A percentile compares a stretch with the other conserved stretches of the same genome.
phyloP scores from a whole-genome alignment of 2,113 vertebrate species.

The Willisornis vidua region DNA sequence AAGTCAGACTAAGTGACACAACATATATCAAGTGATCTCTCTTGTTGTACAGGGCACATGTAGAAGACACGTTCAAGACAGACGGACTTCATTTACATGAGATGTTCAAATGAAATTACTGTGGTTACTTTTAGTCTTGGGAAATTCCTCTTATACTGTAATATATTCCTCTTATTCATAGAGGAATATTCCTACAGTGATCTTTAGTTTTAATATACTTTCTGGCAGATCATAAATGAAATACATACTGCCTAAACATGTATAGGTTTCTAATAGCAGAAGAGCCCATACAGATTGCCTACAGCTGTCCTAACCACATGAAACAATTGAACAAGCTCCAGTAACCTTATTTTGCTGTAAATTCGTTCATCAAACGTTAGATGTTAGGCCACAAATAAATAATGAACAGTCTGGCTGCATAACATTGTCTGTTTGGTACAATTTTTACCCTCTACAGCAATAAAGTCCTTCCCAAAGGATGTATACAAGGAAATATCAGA shows the following conservation, averaged over 20 bases:
- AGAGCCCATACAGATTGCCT: constrained; percentile 65
- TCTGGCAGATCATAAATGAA: constrained; percentile 71
- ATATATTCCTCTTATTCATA: not conserved
- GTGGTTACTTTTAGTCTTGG: constrained; percentile 35
- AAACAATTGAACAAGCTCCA: constrained; percentile 65
- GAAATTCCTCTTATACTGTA: constrained; percentile 39
- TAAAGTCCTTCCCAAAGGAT: not conserved
- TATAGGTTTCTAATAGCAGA: constrained; percentile 54
- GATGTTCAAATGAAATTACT: constrained; percentile 23
- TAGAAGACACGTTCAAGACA: not conserved
- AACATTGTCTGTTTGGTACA: constrained; percentile 10
- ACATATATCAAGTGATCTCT: not conserved
- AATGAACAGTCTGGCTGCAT: not conserved
- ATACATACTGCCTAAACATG: constrained; percentile 59
- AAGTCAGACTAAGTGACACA: not conserved
- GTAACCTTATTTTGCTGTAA: constrained; percentile 61
- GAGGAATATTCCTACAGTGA: constrained; percentile 42
- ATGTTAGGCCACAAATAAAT: constrained; percentile 37
- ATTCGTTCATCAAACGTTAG: constrained; percentile 64
- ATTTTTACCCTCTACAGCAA: constrained; percentile 7
- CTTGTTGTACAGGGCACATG: not conserved
- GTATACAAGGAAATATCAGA: not conserved
- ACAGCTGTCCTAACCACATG: constrained; percentile 76
- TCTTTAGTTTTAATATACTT: constrained; percentile 62
- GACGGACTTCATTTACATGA: not conserved